A percentile compares a stretch with the other conserved stretches of the same genome.
Evolutionary conservation across 1,140 invertebrate genomes (phyloP).

Genomic region (Rhysida immarginata): DNA sequence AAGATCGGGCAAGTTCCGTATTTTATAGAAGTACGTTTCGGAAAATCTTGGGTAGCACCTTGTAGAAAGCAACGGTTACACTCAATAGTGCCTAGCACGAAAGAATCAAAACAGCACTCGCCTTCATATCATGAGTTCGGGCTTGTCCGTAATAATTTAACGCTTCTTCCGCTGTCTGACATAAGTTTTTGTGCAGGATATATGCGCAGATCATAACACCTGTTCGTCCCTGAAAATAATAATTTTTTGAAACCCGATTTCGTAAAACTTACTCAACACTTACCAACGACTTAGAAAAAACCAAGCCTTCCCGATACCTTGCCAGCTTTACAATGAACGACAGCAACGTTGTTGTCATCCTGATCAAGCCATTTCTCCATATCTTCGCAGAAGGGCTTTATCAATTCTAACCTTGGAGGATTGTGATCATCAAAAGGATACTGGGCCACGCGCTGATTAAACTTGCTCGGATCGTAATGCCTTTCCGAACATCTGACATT

Average conservation of each 20-base stretch:
- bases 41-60: too few species aligned
- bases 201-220: conserved; percentile 96
- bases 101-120: too few species aligned
- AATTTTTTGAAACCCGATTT: too few species aligned
- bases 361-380: conserved; percentile 68
- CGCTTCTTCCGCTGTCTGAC: conserved; percentile 62
- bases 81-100: too few species aligned
- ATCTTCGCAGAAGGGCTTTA: conserved; percentile 80
- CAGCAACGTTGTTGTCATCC: conserved; percentile 70
- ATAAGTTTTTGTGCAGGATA: conserved; percentile 68
- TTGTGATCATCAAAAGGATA: conserved; percentile 95
- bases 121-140: conserved; percentile 77
- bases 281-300: background rate
- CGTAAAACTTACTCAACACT: too few species aligned
- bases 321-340: conserved; percentile 93
- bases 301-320: conserved; percentile 53
- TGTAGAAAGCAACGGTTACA: too few species aligned
- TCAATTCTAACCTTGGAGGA: conserved; percentile 78
- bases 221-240: conserved; percentile 47
- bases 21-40: too few species aligned
- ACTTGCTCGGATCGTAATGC: conserved; percentile 72
- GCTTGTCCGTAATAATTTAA: conserved; percentile 77
- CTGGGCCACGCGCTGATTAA: conserved; percentile 66
- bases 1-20: too few species aligned
- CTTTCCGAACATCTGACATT: conserved; percentile 80